These are phyloP conservation scores for Polyommatus iphigenia DNA, from an alignment of 2,888 invertebrate genomes.

Conservation along the genomic window DNA sequence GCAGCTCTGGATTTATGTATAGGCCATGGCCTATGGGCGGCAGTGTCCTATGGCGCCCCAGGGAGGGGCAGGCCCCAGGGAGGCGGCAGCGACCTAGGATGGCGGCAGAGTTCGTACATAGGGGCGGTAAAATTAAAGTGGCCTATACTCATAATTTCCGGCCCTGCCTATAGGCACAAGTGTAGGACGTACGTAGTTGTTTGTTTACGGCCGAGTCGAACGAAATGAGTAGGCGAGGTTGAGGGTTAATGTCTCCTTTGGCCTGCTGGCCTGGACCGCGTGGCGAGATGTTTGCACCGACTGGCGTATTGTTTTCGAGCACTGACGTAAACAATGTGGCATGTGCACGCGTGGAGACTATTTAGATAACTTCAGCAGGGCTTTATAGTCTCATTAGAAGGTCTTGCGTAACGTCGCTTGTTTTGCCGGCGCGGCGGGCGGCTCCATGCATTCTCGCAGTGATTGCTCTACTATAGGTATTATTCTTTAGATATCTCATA, in stretches of 20 bases:
- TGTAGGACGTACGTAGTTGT: not conserved
- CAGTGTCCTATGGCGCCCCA: too few relatives aligned
- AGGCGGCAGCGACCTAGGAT: too few relatives aligned
- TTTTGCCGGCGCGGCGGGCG: not conserved
- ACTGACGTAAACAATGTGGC: slow-evolving; percentile 25
- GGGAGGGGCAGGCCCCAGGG: too few relatives aligned
- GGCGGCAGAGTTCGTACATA: too few relatives aligned
- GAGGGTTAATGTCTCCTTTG: slow-evolving; percentile 1
- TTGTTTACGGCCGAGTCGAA: not conserved
- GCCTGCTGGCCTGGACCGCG: not conserved
- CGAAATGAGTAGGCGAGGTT: not conserved
- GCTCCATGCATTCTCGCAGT: not conserved
- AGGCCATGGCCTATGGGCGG: too few relatives aligned
- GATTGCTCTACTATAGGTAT: not conserved
- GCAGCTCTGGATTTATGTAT: too few relatives aligned
- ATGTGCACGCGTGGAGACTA: slow-evolving; percentile 22
- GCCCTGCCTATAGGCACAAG: too few relatives aligned
- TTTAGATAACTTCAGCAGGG: slow-evolving; percentile 6
- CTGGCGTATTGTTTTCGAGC: slow-evolving; percentile 15
- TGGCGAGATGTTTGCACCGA: not conserved
- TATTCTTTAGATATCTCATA: too few relatives aligned
- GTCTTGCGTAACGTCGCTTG: not conserved
- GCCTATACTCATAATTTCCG: too few relatives aligned
- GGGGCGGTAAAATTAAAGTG: too few relatives aligned
- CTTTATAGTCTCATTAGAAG: slow-evolving; percentile 1